Evolutionary conservation across 2,113 vertebrate species (phyloP), one percentile per base, ranked within the genome.

Genomic region (Ageneiosus marmoratus): DNA sequence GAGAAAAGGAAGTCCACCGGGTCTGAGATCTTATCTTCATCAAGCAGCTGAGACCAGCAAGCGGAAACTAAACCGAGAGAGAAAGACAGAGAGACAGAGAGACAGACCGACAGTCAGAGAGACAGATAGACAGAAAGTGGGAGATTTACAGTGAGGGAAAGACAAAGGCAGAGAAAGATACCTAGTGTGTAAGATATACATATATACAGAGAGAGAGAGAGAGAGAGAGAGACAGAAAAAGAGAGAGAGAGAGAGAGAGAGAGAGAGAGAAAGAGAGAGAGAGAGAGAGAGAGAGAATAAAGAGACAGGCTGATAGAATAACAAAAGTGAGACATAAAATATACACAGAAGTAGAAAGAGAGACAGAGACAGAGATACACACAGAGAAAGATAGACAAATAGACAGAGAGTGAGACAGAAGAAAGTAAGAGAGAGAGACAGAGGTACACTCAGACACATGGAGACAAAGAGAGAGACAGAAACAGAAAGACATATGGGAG

Each of bases 41-140:
- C 88, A 86, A 92, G 83, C 94, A 94, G 94, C 93, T 93, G 0
- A 91, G 91, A 93, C 92, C 92, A 93, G 91, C 92, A 93, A 95
- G 90, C 88, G 86, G 90, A 90, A 87, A 77, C 75, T 81, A 0
- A 76, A 0, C 69, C 50, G 80, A 87, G 76, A 89, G 80, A 86
- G 72, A 85, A 74, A 83, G 72, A 77, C n/a, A 77, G 77, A 84
- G 77, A 62, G 20, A 83, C 60, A 79, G 60, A 62, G 60, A 62
- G 67, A 84, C 58, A 83, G 56, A 84, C 51, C 53, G n/a, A n/a
- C n/a, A 62, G 67, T 82, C 58, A 83, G 56, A 84, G 44, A 82
- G 65, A 82, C 53, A 83, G 81, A 82, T 13, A 69, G 60, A 80
- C 2, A 58, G 58, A 74, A 12, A 56, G 32, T 27, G 13, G n/a